Evolutionary conservation across 2,113 vertebrate species (phyloP).

Genomic region (Otis tarda): DNA sequence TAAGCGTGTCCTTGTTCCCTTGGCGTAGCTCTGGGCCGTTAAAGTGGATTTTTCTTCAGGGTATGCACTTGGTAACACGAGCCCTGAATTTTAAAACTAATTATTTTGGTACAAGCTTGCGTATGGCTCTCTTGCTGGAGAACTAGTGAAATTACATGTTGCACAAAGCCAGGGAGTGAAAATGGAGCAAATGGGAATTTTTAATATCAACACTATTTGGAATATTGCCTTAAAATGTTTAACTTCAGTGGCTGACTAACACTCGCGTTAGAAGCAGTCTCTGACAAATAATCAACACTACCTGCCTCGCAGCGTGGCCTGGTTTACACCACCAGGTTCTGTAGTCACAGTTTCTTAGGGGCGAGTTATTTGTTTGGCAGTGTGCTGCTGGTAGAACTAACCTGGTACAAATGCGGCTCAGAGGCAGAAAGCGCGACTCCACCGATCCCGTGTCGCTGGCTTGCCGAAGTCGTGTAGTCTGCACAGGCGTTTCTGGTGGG

Average conservation of each 20-base stretch:
- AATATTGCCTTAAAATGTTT: background rate
- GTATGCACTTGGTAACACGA: rapidly evolving
- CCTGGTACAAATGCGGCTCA: background rate
- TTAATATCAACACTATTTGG: background rate
- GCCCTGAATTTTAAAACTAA: background rate
- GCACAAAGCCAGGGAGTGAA: background rate
- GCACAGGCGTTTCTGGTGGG: background rate
- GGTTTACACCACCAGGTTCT: background rate
- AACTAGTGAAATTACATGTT: background rate
- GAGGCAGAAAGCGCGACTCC: background rate
- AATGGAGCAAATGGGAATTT: background rate
- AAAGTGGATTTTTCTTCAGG: background rate
- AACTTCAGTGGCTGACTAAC: background rate
- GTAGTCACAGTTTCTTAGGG: background rate
- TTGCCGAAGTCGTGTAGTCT: background rate
- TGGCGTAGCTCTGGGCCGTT: background rate
- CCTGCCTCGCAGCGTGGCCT: background rate
- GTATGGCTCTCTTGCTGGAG: background rate
- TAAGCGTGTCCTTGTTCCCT: background rate
- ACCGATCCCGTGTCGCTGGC: background rate
- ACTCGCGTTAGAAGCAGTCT: background rate
- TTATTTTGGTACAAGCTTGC: background rate
- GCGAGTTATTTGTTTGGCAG: background rate
- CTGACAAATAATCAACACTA: background rate
- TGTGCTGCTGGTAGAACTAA: background rate